Evolutionary conservation across 1,140 invertebrate genomes (phyloP).

Genomic region (Holotrichia oblita): DNA sequence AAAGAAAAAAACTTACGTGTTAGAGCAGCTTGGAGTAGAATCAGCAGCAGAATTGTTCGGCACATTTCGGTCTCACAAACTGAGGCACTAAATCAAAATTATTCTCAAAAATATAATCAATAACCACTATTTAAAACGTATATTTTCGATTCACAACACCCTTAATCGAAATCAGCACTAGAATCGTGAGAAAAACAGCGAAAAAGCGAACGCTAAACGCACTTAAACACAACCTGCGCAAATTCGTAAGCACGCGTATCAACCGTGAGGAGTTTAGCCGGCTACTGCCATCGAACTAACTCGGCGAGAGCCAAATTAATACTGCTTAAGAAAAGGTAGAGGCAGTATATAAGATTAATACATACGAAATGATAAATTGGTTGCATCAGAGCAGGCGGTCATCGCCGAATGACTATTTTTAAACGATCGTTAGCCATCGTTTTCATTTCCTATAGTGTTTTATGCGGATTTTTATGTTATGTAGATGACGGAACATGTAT

Average conservation of each 20-base stretch:
- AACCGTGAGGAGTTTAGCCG: neutral
- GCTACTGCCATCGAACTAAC: neutral
- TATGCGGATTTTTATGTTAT: neutral
- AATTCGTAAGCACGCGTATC: neutral
- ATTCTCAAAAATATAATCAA: neutral
- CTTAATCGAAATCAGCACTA: neutral
- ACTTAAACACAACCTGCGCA: neutral
- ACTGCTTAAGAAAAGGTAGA: neutral
- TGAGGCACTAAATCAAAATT: neutral
- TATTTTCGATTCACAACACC: neutral
- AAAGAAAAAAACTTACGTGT: slow-evolving; percentile 20
- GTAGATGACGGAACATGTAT: too few relatives aligned
- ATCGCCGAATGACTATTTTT: slow-evolving; percentile 13
- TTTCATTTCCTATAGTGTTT: slow-evolving; percentile 9
- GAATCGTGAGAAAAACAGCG: neutral
- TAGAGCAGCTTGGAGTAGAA: neutral
- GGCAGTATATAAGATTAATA: slow-evolving; percentile 10
- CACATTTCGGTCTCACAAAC: neutral
- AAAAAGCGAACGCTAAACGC: neutral
- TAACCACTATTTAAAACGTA: neutral
- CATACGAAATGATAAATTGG: slow-evolving; percentile 28
- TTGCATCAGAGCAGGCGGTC: slow-evolving; percentile 23
- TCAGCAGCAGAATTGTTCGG: neutral
- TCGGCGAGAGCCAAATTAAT: neutral
- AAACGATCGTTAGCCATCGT: neutral